phyloP scores from a whole-genome alignment of 2,888 invertebrate genomes.

The Kuschelorhynchus macadamiae region DNA sequence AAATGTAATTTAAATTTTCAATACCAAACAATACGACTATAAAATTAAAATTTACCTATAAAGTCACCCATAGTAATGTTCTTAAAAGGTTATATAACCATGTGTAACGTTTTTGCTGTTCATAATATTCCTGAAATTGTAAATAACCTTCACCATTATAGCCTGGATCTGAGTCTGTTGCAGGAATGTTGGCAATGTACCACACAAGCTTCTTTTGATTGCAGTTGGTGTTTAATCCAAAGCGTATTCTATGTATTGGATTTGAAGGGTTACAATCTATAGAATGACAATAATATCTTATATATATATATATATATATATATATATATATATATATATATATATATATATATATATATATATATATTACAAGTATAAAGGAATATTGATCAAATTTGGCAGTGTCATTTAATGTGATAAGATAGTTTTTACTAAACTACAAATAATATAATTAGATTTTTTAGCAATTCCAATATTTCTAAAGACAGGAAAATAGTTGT shows the following conservation, averaged over 20 bases:
- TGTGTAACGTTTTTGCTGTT: slow-evolving; percentile 59
- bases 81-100: slow-evolving; percentile 73
- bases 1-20: neutral
- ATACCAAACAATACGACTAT: neutral
- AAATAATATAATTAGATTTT: too few relatives aligned
- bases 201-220: slow-evolving; percentile 70
- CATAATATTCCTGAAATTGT: slow-evolving; percentile 47
- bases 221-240: slow-evolving; percentile 74
- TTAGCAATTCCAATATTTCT: too few relatives aligned
- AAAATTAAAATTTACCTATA: slow-evolving; percentile 64
- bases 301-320: too few relatives aligned
- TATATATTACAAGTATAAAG: too few relatives aligned
- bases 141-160: slow-evolving; percentile 46
- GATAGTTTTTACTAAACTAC: too few relatives aligned
- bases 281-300: slow-evolving; percentile 17
- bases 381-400: too few relatives aligned
- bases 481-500: too few relatives aligned
- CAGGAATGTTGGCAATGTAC: slow-evolving; percentile 72
- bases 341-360: too few relatives aligned
- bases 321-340: too few relatives aligned
- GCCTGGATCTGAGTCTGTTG: slow-evolving; percentile 44
- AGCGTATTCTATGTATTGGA: slow-evolving; percentile 56
- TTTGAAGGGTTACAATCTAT: slow-evolving; percentile 77
- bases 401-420: too few relatives aligned
- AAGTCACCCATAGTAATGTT: slow-evolving; percentile 76